Base-by-base conservation (phyloP, 1,140 invertebrate genomes). In the Scylla paramamosain region DNA sequence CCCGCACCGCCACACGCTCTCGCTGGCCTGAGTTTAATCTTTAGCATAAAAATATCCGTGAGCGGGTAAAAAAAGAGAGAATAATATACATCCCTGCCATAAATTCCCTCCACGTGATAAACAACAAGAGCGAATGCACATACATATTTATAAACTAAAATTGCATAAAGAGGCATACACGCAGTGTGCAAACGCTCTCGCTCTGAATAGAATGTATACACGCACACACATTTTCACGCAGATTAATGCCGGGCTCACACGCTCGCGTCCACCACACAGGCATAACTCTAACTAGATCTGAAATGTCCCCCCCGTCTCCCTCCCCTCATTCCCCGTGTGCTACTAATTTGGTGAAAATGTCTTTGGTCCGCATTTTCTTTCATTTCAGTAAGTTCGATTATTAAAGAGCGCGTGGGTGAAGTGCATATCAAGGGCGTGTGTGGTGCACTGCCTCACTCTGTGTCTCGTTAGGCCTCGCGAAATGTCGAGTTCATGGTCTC, bases 141-240 rank as follows among this genome's bases (percentile, higher is more conserved):
- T 77, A 77, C 67, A 77, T 77, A 77, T 77, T 77, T 77, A 77
- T 77, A 77, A 77, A 77, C 67, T 77, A 77, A 77, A 77, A 77
- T 77, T 77, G 67, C 67, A 77, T 77, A 77, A 77, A 77, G 67
- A 77, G 67, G 67, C 67, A 77, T 77, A 77, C 67, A 77, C 67
- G 67, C 67, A 77, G 67, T 77, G 67, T 25, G 67, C 67, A 77
- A 77, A 77, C 67, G 67, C 67, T 77, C 67, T 77, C 25, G 67
- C 67, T 77, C 20, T n/a, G 67, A 77, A 77, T 77, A 77, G 67
- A 77, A 77, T 77, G 67, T 77, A 77, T 77, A n/a, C 67, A 77
- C 67, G 67, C 25, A 77, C 67, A 77, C 67, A 77, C 67, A 77
- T 77, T 77, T 77, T 77, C 67, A 77, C 67, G 67, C 67, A 77